A percentile compares a stretch with the other conserved stretches of the same genome.
These are phyloP conservation scores for Reinhardtius hippoglossoides DNA, from an alignment of 2,113 vertebrate genomes.

Conservation along the genomic window DNA sequence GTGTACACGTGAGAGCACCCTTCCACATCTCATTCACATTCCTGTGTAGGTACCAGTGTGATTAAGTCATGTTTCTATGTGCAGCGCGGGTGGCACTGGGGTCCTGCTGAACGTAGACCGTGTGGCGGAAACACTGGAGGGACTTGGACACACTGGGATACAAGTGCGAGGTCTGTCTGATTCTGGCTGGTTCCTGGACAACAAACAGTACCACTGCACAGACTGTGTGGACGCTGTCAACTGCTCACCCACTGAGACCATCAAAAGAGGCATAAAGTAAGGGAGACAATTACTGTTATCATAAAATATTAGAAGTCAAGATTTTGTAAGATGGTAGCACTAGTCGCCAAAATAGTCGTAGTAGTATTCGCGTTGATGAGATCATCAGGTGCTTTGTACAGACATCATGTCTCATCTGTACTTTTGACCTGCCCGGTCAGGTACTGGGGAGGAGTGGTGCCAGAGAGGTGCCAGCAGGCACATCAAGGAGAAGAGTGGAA, in stretches of 20 bases:
- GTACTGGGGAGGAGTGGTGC: slow-evolving; percentile 94
- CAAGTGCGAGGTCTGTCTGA: slow-evolving; percentile 96
- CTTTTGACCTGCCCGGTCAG: slow-evolving; percentile 71
- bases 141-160: slow-evolving; percentile 88
- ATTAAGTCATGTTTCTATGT: neutral
- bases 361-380: neutral
- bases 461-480: slow-evolving; percentile 89
- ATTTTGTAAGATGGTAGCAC: neutral
- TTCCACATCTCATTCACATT: neutral
- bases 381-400: neutral
- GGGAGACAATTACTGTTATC: neutral
- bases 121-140: slow-evolving; percentile 91
- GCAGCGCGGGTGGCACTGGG: slow-evolving; percentile 94
- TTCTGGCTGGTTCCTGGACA: slow-evolving; percentile 98
- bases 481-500: slow-evolving; percentile 97
- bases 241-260: slow-evolving; percentile 93
- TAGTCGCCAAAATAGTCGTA: neutral
- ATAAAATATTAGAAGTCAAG: neutral
- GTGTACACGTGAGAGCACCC: slow-evolving; percentile 13
- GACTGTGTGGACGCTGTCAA: slow-evolving; percentile 92
- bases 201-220: slow-evolving; percentile 92
- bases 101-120: slow-evolving; percentile 95
- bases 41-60: neutral
- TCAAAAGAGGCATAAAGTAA: slow-evolving; percentile 95
- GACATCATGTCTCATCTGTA: slow-evolving; percentile 10